Percentiles rank a stretch among this genome's conserved stretches.
Evolutionary conservation across 2,113 vertebrate species (phyloP).

Genomic region (Epinephelus lanceolatus): DNA sequence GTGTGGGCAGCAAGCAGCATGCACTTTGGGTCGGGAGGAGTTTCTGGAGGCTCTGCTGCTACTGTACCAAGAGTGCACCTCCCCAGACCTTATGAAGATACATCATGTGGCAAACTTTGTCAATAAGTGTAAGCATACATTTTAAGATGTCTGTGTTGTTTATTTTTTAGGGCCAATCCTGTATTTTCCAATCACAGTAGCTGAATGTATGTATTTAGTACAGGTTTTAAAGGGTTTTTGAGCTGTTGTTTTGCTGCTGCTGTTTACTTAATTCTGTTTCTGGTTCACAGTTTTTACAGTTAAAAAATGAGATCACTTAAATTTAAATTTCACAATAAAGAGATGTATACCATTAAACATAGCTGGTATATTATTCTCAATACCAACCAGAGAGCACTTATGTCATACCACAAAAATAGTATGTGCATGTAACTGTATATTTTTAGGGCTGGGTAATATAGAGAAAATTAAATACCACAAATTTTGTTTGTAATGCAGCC

Average conservation of each 20-base stretch:
- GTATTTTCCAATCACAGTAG: not conserved
- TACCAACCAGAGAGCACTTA: not conserved
- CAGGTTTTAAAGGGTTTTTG: not conserved
- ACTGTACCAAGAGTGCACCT: conserved; percentile 93
- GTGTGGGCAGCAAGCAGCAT: conserved; percentile 83
- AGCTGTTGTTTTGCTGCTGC: not conserved
- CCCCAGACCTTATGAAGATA: conserved; percentile 92
- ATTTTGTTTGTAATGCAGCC: no score
- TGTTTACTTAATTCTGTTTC: not conserved
- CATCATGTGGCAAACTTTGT: conserved; percentile 93
- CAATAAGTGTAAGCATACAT: conserved; percentile 90
- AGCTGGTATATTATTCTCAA: not conserved
- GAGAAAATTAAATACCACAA: no score
- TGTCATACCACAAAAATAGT: not conserved
- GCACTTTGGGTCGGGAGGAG: conserved; percentile 89
- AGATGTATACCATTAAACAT: not conserved
- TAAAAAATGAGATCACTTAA: not conserved
- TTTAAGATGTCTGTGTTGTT: not conserved
- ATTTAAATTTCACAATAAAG: not conserved
- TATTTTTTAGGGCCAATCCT: not conserved
- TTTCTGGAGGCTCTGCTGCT: conserved; percentile 93
- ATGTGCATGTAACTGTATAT: not conserved
- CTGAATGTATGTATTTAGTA: not conserved
- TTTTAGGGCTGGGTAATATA: no score
- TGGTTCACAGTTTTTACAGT: not conserved